These are phyloP conservation scores for Rhagonycha fulva DNA, from an alignment of 2,888 invertebrate species.

Conservation along the genomic window DNA sequence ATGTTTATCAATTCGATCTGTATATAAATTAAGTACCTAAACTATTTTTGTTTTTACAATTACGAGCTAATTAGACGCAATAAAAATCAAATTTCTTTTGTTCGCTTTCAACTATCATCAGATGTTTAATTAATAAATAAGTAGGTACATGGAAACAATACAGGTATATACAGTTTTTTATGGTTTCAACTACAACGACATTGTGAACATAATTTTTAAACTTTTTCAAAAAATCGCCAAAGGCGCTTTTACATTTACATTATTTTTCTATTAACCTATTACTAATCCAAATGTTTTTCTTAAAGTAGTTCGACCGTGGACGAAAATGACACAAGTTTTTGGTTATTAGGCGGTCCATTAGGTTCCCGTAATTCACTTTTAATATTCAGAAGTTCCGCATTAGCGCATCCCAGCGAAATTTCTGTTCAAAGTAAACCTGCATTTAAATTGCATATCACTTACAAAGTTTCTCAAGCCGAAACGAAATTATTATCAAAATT, in stretches of 20 bases:
- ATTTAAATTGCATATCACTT: constrained; percentile 71
- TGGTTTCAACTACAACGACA: too few relatives aligned
- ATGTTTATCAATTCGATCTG: too few relatives aligned
- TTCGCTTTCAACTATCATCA: too few relatives aligned
- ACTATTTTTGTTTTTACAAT: too few relatives aligned
- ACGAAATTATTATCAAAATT: constrained; percentile 77
- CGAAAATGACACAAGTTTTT: constrained; percentile 36
- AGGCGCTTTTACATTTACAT: background rate
- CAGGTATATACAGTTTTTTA: too few relatives aligned
- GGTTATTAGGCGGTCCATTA: constrained; percentile 50
- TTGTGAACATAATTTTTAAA: background rate
- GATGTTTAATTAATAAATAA: too few relatives aligned
- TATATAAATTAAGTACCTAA: too few relatives aligned
- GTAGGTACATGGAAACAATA: too few relatives aligned
- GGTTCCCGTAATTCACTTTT: constrained; percentile 69
- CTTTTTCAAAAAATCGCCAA: background rate
- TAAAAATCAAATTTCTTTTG: too few relatives aligned
- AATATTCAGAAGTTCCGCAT: constrained; percentile 68
- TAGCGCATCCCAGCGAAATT: constrained; percentile 54
- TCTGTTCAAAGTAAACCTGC: constrained; percentile 65
- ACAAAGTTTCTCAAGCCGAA: constrained; percentile 79
- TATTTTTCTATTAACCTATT: background rate
- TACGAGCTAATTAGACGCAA: too few relatives aligned
- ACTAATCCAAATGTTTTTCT: background rate
- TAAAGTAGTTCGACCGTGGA: background rate